Conservation (phyloP, 2,113 vertebrate genomes). For the Sinocyclocheilus anshuiensis region DNA sequence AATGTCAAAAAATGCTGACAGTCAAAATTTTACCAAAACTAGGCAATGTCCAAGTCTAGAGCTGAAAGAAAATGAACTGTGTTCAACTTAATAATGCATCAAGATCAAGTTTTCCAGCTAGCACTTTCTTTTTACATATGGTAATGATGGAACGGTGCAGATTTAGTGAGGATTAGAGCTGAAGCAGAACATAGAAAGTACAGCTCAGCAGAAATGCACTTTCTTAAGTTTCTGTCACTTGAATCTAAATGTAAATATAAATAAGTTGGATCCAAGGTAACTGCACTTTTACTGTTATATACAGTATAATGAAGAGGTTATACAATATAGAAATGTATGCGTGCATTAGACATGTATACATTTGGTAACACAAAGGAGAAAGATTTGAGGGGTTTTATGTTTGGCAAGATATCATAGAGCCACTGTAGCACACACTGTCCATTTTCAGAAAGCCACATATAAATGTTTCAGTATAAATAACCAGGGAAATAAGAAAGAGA, state of each 20-base stretch:
- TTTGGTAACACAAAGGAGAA: background rate
- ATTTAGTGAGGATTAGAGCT: constrained; percentile 11
- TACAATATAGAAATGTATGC: background rate
- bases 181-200: constrained; percentile 1
- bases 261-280: background rate
- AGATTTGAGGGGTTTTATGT: constrained; percentile 8
- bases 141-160: constrained; percentile 10
- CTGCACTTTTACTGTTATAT: background rate
- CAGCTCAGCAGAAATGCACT: background rate
- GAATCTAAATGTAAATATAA: background rate
- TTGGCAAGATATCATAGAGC: constrained; percentile 3
- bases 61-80: background rate
- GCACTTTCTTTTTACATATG: background rate
- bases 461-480: constrained; percentile 20
- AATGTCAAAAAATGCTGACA: background rate
- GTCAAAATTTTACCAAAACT: background rate
- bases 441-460: background rate
- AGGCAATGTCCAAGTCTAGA: background rate
- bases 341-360: background rate
- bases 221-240: background rate
- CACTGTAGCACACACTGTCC: background rate
- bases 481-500: constrained; percentile 25
- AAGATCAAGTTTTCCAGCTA: background rate
- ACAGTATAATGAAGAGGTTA: background rate
- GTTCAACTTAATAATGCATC: background rate